Evolutionary conservation across 2,888 invertebrate genomes (phyloP).

Genomic region (Mantis religiosa): DNA sequence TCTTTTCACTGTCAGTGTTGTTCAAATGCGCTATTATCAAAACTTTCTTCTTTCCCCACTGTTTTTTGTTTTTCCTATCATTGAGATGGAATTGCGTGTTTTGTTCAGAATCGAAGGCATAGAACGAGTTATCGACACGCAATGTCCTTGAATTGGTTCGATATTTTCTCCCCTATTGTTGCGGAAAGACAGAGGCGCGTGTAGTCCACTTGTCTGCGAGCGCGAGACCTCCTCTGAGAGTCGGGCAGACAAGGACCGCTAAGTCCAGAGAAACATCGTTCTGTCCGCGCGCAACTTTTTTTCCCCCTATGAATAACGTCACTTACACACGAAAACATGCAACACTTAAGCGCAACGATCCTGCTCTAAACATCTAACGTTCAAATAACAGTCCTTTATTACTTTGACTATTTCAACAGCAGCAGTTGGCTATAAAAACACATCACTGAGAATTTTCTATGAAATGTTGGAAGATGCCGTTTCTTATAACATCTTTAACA

Average conservation of each 20-base stretch:
- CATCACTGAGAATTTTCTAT: too few relatives aligned
- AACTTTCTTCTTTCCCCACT: neutral
- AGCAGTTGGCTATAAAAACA: too few relatives aligned
- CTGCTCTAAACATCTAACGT: too few relatives aligned
- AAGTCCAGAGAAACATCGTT: neutral
- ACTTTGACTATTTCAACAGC: too few relatives aligned
- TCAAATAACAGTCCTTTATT: too few relatives aligned
- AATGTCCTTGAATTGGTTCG: neutral
- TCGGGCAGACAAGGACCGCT: neutral
- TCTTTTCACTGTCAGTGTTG: too few relatives aligned
- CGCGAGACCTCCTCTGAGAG: neutral
- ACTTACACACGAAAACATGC: too few relatives aligned
- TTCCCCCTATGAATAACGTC: too few relatives aligned
- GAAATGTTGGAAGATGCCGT: too few relatives aligned
- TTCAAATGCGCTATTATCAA: neutral
- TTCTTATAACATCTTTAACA: too few relatives aligned
- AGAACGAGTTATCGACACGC: neutral
- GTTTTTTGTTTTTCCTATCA: neutral
- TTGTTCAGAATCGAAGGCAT: neutral
- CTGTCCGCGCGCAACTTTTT: too few relatives aligned
- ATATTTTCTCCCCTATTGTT: neutral
- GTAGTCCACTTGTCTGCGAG: neutral
- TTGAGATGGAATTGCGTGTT: neutral
- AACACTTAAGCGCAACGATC: too few relatives aligned
- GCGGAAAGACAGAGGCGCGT: neutral